Percentiles rank a stretch among this genome's conserved stretches.
These are phyloP conservation scores for Anas platyrhynchos DNA, from an alignment of 2,113 vertebrate genomes.

Conservation along the genomic window DNA sequence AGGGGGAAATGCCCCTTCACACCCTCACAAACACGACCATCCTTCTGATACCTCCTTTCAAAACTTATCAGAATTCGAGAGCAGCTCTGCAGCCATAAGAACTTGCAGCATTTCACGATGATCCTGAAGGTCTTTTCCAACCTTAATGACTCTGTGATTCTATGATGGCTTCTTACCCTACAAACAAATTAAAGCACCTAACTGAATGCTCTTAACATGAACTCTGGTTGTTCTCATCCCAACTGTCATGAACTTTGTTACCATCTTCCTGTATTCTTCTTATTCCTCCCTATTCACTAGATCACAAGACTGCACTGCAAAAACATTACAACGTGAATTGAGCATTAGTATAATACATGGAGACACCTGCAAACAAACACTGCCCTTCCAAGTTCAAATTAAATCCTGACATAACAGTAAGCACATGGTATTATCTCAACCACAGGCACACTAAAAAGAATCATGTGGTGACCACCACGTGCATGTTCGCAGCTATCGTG, in stretches of 20 bases:
- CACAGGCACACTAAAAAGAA: background rate
- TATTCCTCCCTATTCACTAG: background rate
- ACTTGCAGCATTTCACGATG: background rate
- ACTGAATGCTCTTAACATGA: background rate
- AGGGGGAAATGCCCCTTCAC: background rate
- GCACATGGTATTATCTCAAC: background rate
- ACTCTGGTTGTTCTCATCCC: background rate
- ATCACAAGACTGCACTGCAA: background rate
- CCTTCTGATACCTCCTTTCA: background rate
- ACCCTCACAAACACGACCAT: slow-evolving; percentile 11
- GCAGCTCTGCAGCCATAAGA: background rate
- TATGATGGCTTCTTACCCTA: background rate
- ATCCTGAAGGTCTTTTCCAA: too few relatives aligned
- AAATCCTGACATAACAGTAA: background rate
- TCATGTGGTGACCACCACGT: background rate
- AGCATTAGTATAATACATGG: background rate
- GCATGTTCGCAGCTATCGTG: rapidly evolving
- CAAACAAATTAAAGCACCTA: background rate
- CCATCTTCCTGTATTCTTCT: background rate
- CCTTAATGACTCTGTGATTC: too few relatives aligned
- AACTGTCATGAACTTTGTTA: background rate
- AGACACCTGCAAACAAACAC: background rate
- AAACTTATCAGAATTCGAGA: background rate
- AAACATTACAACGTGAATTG: background rate
- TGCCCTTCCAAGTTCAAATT: background rate